Conservation (phyloP, 2,888 invertebrate genomes). For the Stenichneumon culpator region DNA sequence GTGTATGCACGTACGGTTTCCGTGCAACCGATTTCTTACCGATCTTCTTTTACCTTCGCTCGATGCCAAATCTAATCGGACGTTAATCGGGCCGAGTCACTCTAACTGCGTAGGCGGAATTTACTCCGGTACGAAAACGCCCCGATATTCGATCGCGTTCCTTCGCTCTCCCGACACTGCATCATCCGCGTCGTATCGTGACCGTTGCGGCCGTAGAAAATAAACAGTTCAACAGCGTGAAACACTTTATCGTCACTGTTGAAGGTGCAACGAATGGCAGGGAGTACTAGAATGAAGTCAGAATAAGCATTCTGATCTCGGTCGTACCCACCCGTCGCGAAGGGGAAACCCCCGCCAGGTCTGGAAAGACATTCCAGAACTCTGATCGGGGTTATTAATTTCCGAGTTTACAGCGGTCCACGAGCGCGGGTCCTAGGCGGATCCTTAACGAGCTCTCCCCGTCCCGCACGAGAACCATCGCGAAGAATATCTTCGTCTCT, state of each 20-base stretch:
- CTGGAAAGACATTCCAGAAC: slow-evolving; percentile 55
- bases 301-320: slow-evolving; percentile 26
- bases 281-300: slow-evolving; percentile 29
- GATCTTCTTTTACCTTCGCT: neutral
- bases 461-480: slow-evolving; percentile 34
- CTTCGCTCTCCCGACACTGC: neutral
- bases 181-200: slow-evolving; percentile 1
- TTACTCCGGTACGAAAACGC: neutral
- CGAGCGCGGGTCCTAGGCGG: slow-evolving; percentile 37
- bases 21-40: neutral
- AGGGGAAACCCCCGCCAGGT: slow-evolving; percentile 33
- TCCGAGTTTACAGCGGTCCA: slow-evolving; percentile 72
- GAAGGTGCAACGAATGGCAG: neutral
- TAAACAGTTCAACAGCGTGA: neutral
- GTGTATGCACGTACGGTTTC: too few species aligned
- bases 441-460: slow-evolving; percentile 62
- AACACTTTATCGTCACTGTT: neutral
- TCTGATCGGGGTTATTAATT: slow-evolving; percentile 75
- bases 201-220: neutral
- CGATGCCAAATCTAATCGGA: neutral
- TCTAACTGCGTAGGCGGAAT: slow-evolving; percentile 1
- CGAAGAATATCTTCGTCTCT: slow-evolving; percentile 49
- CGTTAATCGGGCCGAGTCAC: neutral
- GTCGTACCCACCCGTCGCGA: slow-evolving; percentile 39
- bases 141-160: slow-evolving; percentile 14